Conservation (phyloP, 1,140 invertebrate genomes). For the Melitaea cinxia region DNA sequence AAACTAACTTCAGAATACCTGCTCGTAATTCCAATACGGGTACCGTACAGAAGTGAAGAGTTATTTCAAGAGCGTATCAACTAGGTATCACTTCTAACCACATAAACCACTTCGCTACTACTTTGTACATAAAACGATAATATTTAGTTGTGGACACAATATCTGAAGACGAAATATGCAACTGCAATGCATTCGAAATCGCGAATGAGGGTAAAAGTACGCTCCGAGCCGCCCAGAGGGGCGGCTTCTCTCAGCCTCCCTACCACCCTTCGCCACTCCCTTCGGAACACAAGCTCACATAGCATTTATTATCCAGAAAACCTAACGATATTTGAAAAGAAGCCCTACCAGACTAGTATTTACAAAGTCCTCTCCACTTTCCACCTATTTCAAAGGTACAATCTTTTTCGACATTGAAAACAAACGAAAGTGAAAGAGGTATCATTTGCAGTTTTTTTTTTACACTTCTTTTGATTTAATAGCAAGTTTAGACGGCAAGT, state of each 20-base stretch:
- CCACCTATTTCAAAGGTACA: conserved; percentile 7
- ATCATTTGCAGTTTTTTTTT: background rate
- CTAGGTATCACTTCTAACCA: too few relatives aligned
- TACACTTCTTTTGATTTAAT: too few relatives aligned
- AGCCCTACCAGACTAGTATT: conserved; percentile 27
- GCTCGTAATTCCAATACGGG: too few relatives aligned
- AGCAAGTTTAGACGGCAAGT: too few relatives aligned
- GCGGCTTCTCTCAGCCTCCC: conserved; percentile 47
- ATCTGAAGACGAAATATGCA: conserved; percentile 39
- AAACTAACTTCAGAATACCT: too few relatives aligned
- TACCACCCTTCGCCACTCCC: conserved; percentile 44
- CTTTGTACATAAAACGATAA: conserved; percentile 10
- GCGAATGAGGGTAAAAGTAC: conserved; percentile 41
- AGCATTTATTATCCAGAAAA: conserved; percentile 50
- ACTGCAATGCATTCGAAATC: conserved; percentile 44
- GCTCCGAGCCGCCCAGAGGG: conserved; percentile 43
- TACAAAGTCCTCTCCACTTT: conserved; percentile 5
- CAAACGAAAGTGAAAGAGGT: background rate
- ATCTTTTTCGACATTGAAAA: background rate
- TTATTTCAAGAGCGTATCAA: too few relatives aligned
- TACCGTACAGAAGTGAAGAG: too few relatives aligned
- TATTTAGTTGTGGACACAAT: conserved; percentile 21
- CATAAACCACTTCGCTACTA: background rate
- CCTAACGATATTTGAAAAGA: conserved; percentile 35
- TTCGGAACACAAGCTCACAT: conserved; percentile 42